Base-by-base conservation (phyloP, 2,888 invertebrate species). In the Brenthis ino region DNA sequence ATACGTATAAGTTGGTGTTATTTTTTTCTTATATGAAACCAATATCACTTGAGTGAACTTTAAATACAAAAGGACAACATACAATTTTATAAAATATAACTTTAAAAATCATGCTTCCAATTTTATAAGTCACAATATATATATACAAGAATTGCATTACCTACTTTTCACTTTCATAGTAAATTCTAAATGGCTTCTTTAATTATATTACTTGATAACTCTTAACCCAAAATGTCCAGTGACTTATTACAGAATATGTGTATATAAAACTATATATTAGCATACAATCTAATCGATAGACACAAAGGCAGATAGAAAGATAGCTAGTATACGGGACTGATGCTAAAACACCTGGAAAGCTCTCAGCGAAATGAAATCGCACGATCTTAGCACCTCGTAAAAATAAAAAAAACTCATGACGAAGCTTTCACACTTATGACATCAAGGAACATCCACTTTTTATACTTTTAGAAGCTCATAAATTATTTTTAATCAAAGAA, bases 311-410 rank as follows among this genome's bases (percentile, higher is more conserved):
- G 48, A 14, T n/a, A 58, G n/a, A 28, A 12, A 57, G 43, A 43
- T 43, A 43, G 37, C 8, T 57, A 37, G 57, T 20, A 13, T 33
- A 20, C 20, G 3, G 61, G 14, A 12, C 48, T 61, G 61, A 50
- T 51, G 51, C 16, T 61, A 33, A 61, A 61, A 51, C 51, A 51
- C 37, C 61, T 65, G 48, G 57, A 55, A 37, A 50, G 54, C 56
- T 50, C n/a, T 54, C 55, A 57, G 14, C 57, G 47, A 57, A 68
- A 68, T 68, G 65, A 69, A 68, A 58, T 58, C 43, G 57, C 28
- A 14, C 53, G 57, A 48, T 57, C 47, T 48, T 64, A 47, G 51
- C 64, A 68, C 54, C 58, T 68, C 53, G 64, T 68, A 64, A 64
- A 68, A 13, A 48, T 47, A 54, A 58, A 47, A 47, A 47, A 13